Evolutionary conservation across 1,140 invertebrate genomes (phyloP), one percentile per base, ranked within the genome.

Genomic region (Ericerus pela): DNA sequence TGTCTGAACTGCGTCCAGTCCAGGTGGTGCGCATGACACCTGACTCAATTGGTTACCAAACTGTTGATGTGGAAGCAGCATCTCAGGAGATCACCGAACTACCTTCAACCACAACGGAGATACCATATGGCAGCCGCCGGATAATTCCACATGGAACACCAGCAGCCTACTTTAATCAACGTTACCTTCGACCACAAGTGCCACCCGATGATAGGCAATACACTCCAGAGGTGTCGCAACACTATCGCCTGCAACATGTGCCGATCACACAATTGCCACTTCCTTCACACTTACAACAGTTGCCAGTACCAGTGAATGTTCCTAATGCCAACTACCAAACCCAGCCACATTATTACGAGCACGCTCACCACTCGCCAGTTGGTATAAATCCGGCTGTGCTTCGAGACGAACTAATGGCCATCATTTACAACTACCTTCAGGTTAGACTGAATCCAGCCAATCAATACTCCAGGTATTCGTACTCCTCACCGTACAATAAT

Each of bases 11-110:
- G 67, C 30, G 24, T 51, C 6, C 60, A 54, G 2, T 61, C 61
- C 11, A 36, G 20, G 22, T n/a, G 0, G 20, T 33, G 6, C 26
- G 53, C 33, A 10, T 16, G 6, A 10, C 22, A 12, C n/a, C 57
- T 0, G 43, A 28, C 11, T 29, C 26, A 10, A 43, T 22, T 30
- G 30, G 28, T 0, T 20, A 33, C 53, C 16, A 10, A 24, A 33
- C 53, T 22, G 24, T 26, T 12, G 26, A 27, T 8, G 2, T 37
- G n/a, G 24, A 28, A 51, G 29, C 8, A 8, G 67, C 71, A 20
- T 66, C 73, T 0, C 63, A 70, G 28, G 60, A 72, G 16, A 11
- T 63, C 64, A 5, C 65, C 67, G 55, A 55, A 59, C 14, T 38
- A 64, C 0, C 57, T 65, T 55, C 51, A 67, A 1, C 56, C n/a